Percentiles rank a stretch among this genome's conserved stretches.
Evolutionary conservation across 2,113 vertebrate species (phyloP).

Genomic region (Glaucomys volans): DNA sequence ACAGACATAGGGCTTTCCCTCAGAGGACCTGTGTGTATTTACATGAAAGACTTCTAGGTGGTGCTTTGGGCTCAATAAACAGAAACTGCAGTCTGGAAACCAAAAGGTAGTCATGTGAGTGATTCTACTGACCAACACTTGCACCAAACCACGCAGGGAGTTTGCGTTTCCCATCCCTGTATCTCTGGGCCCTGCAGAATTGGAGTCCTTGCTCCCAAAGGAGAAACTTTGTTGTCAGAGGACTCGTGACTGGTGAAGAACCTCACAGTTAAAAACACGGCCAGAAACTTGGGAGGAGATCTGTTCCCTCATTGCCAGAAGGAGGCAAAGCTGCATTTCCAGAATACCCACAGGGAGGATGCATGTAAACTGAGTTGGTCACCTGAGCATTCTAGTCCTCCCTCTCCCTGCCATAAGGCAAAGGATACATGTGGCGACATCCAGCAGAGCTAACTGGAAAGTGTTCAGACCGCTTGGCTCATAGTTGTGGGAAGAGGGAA

Average conservation of each 20-base stretch:
- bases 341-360: fast-evolving
- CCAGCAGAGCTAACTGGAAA: not conserved
- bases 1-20: too few species aligned
- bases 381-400: fast-evolving
- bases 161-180: not conserved
- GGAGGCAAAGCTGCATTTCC: not conserved
- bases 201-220: not conserved
- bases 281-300: too few species aligned
- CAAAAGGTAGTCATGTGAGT: too few species aligned
- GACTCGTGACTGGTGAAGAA: too few species aligned
- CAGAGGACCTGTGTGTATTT: not conserved
- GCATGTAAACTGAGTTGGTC: too few species aligned
- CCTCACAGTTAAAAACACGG: too few species aligned
- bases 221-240: not conserved
- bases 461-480: not conserved
- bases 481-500: not conserved
- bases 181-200: not conserved
- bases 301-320: not conserved
- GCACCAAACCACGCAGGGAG: not conserved
- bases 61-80: not conserved
- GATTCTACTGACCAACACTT: not conserved
- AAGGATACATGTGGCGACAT: not conserved
- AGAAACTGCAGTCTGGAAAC: not conserved
- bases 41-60: too few species aligned
- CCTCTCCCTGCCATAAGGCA: too few species aligned